Percentiles rank a stretch among this genome's conserved stretches.
Conservation (phyloP, 1,140 invertebrate species). For the Odontomachus brunneus region DNA sequence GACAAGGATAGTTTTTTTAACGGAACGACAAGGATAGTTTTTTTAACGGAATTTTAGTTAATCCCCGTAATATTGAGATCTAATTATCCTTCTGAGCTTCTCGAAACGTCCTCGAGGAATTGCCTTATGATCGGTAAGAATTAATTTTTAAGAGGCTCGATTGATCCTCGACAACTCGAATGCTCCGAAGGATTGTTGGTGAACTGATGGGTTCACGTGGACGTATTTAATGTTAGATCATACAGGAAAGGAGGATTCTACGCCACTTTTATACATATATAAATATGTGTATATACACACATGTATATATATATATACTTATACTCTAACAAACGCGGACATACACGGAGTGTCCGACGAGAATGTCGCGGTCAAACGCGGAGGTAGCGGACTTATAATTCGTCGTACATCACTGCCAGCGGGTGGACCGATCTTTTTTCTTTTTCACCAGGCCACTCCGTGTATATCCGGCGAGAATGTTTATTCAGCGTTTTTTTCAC, state of each 20-base stretch:
- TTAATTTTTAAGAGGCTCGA: not conserved
- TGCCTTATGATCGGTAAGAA: not conserved
- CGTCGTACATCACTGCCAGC: too few relatives aligned
- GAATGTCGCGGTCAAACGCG: too few relatives aligned
- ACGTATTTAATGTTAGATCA: constrained; percentile 32
- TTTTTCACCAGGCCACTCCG: not conserved
- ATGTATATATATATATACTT: not conserved
- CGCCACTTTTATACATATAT: constrained; percentile 27
- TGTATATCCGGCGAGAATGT: not conserved
- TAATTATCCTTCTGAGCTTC: too few relatives aligned
- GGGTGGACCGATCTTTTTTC: too few relatives aligned
- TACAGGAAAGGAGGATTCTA: not conserved
- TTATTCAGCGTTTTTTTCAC: not conserved
- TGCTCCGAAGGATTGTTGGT: not conserved
- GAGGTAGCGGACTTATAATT: too few relatives aligned
- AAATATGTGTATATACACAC: too few relatives aligned
- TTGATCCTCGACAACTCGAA: not conserved
- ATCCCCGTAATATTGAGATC: too few relatives aligned
- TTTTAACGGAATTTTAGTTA: too few relatives aligned
- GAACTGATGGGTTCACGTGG: not conserved
- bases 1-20: too few relatives aligned
- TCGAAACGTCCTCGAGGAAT: not conserved
- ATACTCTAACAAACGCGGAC: constrained; percentile 3
- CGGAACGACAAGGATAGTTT: too few relatives aligned
- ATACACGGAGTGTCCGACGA: not conserved